These are phyloP conservation scores for Montipora cactus DNA, from an alignment of 64 coral and sea anemone genomes.

Conservation along the genomic window DNA sequence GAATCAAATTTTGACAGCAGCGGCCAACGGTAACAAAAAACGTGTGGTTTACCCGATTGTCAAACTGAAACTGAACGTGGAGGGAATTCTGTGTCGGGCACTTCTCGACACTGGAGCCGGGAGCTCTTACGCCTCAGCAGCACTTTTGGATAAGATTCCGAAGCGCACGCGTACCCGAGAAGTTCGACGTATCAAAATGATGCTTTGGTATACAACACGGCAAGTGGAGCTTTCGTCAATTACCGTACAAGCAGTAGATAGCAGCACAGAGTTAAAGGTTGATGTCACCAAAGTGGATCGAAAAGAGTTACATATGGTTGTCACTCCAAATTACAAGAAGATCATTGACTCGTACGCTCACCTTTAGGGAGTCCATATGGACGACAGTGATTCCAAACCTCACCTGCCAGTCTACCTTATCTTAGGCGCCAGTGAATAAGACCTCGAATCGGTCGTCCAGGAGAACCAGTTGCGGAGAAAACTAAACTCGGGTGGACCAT, in stretches of 20 bases:
- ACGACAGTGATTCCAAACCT: background rate
- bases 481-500: conserved; percentile 1
- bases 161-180: background rate
- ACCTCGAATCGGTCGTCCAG: background rate
- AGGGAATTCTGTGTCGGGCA: too few relatives aligned
- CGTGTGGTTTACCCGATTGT: too few relatives aligned
- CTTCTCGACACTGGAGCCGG: background rate
- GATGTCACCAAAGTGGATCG: background rate
- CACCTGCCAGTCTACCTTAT: too few relatives aligned
- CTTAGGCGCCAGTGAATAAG: background rate
- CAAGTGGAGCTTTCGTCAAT: conserved; percentile 8
- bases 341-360: background rate
- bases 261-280: too few relatives aligned
- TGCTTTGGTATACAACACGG: conserved; percentile 21
- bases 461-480: conserved; percentile 23
- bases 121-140: conserved; percentile 30
- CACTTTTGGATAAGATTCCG: background rate
- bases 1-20: too few relatives aligned
- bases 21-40: too few relatives aligned
- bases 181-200: conserved; percentile 30
- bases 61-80: too few relatives aligned
- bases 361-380: background rate
- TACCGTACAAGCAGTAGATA: background rate
- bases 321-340: background rate
- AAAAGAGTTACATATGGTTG: background rate